phyloP scores from a whole-genome alignment of 2,113 vertebrate species.

The Podilymbus podiceps region DNA sequence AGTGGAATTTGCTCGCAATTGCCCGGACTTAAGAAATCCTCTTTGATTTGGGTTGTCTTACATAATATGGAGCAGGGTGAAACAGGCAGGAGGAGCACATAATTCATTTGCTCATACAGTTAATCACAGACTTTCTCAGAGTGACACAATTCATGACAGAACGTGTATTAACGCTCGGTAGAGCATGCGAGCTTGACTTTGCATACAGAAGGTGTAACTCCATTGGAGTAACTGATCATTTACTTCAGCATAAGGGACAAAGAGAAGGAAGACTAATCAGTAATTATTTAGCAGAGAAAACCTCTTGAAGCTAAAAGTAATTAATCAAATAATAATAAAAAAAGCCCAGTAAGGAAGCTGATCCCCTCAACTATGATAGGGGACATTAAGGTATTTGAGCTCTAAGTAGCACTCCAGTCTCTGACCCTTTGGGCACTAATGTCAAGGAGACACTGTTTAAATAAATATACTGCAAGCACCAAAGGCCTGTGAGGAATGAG shows the following conservation, averaged over 20 bases:
- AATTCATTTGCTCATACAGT: background rate
- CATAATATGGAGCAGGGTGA: background rate
- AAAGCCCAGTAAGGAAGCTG: background rate
- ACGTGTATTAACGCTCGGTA: background rate
- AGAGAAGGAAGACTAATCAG: background rate
- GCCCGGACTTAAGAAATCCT: background rate
- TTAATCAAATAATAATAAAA: background rate
- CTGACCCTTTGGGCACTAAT: background rate
- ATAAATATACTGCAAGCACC: constrained; percentile 8
- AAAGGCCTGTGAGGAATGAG: background rate
- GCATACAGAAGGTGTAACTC: background rate
- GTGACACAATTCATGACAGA: background rate
- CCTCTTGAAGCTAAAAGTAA: background rate
- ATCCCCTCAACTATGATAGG: background rate
- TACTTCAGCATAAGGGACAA: background rate
- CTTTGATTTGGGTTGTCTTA: background rate
- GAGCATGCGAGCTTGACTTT: background rate
- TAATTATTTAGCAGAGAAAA: background rate
- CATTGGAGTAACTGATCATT: background rate
- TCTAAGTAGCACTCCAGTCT: background rate
- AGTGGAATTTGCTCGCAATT: background rate
- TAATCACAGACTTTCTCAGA: constrained; percentile 34
- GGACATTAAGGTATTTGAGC: constrained; percentile 3
- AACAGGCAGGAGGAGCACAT: background rate
- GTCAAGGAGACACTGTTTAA: constrained; percentile 10